These are phyloP conservation scores for Trematomus bernacchii DNA, from an alignment of 2,797 vertebrate species.

Conservation along the genomic window DNA sequence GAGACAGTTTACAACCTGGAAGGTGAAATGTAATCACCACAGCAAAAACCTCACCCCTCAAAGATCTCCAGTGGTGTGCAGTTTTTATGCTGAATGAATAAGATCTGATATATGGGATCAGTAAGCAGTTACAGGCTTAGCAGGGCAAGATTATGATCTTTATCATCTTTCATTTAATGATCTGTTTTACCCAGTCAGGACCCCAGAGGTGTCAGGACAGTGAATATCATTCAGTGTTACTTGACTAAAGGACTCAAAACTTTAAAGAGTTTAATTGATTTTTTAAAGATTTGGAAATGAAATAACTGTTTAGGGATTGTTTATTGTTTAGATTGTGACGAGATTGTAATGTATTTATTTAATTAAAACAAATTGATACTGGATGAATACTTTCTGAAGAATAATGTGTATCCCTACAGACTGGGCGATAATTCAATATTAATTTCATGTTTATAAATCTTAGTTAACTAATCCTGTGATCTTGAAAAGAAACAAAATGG, in stretches of 20 bases:
- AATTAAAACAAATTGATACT: background rate
- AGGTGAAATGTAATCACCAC: background rate
- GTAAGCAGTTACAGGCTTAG: background rate
- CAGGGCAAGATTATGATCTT: background rate
- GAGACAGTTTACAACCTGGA: constrained; percentile 6
- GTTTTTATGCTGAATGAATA: constrained; percentile 3
- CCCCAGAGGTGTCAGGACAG: background rate
- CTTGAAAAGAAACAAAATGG: background rate
- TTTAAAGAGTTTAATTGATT: background rate
- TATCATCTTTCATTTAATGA: background rate
- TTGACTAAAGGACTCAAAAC: background rate
- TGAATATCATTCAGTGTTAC: background rate
- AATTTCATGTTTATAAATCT: background rate
- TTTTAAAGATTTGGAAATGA: background rate
- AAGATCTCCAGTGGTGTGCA: background rate
- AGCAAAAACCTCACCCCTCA: background rate
- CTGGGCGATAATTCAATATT: background rate
- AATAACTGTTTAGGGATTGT: background rate
- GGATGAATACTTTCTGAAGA: background rate
- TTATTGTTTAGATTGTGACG: background rate
- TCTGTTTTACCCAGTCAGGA: background rate
- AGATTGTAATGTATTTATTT: background rate
- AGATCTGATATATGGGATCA: background rate
- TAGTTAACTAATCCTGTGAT: background rate
- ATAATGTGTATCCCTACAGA: too few relatives aligned